Evolutionary conservation across 2,797 vertebrate species (phyloP).

Genomic region (Oreochromis mossambicus): DNA sequence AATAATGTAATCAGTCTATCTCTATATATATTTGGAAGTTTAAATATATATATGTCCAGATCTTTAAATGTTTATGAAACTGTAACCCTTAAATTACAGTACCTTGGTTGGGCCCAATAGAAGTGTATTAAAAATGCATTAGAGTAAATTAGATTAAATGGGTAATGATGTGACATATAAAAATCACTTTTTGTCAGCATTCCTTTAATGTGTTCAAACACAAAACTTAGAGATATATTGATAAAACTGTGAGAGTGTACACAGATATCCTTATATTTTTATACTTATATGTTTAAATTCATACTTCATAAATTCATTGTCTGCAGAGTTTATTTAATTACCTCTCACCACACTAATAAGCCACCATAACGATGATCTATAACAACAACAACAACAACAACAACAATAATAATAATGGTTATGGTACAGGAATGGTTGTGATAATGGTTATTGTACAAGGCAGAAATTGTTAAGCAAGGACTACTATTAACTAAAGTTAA

Average conservation of each 20-base stretch:
- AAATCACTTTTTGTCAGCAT: background rate
- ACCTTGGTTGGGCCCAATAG: background rate
- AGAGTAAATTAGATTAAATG: background rate
- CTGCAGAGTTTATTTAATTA: background rate
- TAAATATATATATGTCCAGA: background rate
- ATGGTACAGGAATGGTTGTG: background rate
- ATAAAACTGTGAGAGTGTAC: background rate
- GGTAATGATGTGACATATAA: background rate
- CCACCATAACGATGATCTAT: background rate
- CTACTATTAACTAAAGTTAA: background rate
- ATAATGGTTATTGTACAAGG: background rate
- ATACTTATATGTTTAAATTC: background rate
- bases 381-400: background rate
- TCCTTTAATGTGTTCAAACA: background rate
- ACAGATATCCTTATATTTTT: background rate
- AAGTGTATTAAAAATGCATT: background rate
- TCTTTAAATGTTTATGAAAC: background rate
- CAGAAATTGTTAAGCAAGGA: background rate
- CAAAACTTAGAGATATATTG: background rate
- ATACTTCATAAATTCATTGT: background rate
- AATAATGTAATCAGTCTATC: background rate
- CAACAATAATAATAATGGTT: background rate
- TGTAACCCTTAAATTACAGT: background rate
- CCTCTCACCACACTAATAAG: background rate
- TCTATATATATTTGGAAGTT: background rate